A percentile compares a stretch with the other conserved stretches of the same genome.
Evolutionary conservation across 1,140 invertebrate species (phyloP).

Genomic region (Saccostrea cuccullata): DNA sequence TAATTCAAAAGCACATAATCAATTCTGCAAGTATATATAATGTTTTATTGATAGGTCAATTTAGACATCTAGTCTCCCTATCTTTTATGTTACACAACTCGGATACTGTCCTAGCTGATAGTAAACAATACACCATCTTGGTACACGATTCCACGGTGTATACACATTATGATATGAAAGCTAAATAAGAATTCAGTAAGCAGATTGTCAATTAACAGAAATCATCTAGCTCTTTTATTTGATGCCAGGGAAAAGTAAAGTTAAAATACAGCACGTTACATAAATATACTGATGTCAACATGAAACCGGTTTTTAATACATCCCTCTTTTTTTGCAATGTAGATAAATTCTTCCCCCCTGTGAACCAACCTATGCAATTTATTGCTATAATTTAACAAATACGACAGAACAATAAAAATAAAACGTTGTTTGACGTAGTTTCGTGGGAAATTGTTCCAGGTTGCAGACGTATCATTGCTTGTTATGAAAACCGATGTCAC

Average conservation of each 20-base stretch:
- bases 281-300: neutral
- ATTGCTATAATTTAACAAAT: neutral
- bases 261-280: neutral
- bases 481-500: neutral
- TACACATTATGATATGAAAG: too few relatives aligned
- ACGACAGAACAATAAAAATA: neutral
- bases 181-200: neutral
- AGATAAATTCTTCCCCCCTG: neutral
- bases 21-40: too few relatives aligned
- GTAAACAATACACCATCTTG: too few relatives aligned
- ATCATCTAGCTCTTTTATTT: neutral
- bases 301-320: slow-evolving; percentile 5
- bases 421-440: neutral
- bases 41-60: too few relatives aligned
- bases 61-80: too few relatives aligned
- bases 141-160: too few relatives aligned
- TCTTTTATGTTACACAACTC: too few relatives aligned
- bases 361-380: neutral
- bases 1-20: too few relatives aligned
- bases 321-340: neutral
- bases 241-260: neutral
- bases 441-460: neutral
- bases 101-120: too few relatives aligned
- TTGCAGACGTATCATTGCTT: neutral
- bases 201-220: neutral